phyloP scores from a whole-genome alignment of 2,113 vertebrate genomes.

The Tautogolabrus adspersus region DNA sequence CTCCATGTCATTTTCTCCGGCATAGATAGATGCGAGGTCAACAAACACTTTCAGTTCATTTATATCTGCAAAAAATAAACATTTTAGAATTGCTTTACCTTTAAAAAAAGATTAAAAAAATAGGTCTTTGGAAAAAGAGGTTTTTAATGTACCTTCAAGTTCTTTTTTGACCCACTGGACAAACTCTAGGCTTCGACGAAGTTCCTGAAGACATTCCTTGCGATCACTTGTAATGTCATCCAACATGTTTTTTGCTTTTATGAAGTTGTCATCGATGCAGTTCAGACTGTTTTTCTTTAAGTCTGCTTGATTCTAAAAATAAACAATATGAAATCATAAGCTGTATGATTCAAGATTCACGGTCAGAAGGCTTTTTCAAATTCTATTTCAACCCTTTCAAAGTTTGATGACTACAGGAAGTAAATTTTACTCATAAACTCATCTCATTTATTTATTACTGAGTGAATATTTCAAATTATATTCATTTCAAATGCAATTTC shows the following conservation, averaged over 20 bases:
- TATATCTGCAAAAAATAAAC: constrained; percentile 79
- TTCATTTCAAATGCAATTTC: too few species aligned
- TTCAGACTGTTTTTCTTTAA: constrained; percentile 82
- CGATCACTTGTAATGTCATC: constrained; percentile 79
- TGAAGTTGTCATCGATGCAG: constrained; percentile 81
- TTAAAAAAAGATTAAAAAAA: neutral
- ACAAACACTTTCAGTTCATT: constrained; percentile 94
- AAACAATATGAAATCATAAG: neutral
- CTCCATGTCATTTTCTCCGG: constrained; percentile 93
- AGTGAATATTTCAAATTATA: too few species aligned
- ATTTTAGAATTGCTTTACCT: neutral
- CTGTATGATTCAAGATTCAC: neutral
- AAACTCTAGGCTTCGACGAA: constrained; percentile 82
- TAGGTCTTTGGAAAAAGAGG: too few species aligned
- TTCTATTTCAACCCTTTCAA: neutral
- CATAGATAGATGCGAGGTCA: constrained; percentile 93
- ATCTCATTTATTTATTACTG: too few species aligned
- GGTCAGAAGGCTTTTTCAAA: neutral
- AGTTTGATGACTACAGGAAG: neutral
- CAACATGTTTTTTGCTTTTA: constrained; percentile 79
- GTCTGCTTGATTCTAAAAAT: constrained; percentile 75
- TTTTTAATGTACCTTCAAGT: constrained; percentile 80
- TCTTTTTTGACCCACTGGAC: constrained; percentile 87
- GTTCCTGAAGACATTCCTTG: constrained; percentile 78
- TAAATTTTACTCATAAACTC: neutral